These are phyloP conservation scores for Amblyornis subalaris DNA, from an alignment of 2,113 vertebrate genomes.

Conservation along the genomic window DNA sequence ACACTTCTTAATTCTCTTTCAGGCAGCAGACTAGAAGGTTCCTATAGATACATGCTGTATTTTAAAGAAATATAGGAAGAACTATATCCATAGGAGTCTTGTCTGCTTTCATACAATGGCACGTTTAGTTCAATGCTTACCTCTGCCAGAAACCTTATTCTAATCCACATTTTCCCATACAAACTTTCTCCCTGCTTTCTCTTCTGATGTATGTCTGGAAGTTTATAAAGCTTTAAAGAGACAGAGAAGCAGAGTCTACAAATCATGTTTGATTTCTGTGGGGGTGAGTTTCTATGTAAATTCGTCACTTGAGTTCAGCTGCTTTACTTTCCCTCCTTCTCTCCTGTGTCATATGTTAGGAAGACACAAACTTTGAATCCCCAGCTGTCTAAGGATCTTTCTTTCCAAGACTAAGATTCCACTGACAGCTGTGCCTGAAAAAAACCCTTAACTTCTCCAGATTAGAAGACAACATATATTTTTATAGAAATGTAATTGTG, in stretches of 20 bases:
- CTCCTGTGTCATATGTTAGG: slow-evolving; percentile 30
- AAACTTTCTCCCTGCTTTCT: neutral
- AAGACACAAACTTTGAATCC: slow-evolving; percentile 6
- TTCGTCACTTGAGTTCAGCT: slow-evolving; percentile 23
- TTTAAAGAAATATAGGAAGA: neutral
- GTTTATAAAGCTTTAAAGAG: slow-evolving; percentile 47
- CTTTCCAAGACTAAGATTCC: slow-evolving; percentile 36
- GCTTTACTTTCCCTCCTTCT: slow-evolving; percentile 42
- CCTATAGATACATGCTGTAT: neutral
- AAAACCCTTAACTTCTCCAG: slow-evolving; percentile 28
- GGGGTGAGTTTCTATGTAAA: slow-evolving; percentile 22
- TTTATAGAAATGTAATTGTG: slow-evolving; percentile 67
- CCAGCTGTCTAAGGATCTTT: slow-evolving; percentile 37
- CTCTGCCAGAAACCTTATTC: neutral
- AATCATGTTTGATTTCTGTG: neutral
- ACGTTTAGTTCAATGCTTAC: neutral
- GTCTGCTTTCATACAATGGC: neutral
- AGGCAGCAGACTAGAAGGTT: neutral
- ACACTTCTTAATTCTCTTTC: neutral
- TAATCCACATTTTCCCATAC: neutral
- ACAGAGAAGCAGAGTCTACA: neutral
- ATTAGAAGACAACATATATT: slow-evolving; percentile 65
- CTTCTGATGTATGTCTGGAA: neutral
- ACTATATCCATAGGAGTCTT: neutral
- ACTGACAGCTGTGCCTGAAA: slow-evolving; percentile 58